These are phyloP conservation scores for Dichetophora obliterata DNA, from an alignment of 2,888 invertebrate genomes.

Conservation along the genomic window DNA sequence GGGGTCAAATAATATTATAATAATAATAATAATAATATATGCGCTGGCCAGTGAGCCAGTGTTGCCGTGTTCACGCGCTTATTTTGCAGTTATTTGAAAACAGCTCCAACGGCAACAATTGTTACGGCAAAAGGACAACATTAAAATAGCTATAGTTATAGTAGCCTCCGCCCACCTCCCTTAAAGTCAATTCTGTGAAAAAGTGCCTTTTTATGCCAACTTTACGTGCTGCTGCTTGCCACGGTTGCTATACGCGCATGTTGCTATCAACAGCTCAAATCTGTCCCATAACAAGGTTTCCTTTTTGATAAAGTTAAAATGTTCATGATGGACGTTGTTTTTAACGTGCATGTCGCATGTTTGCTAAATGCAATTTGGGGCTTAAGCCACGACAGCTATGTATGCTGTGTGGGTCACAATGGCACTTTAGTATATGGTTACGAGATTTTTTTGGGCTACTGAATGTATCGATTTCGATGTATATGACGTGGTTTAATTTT, in stretches of 20 bases:
- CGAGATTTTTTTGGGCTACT: neutral
- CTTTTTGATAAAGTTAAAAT: conserved; percentile 27
- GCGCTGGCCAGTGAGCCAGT: neutral
- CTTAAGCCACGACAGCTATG: neutral
- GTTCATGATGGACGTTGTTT: conserved; percentile 3
- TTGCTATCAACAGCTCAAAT: conserved; percentile 18
- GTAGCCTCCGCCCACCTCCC: neutral
- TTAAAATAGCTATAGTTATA: neutral
- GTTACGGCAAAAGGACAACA: neutral
- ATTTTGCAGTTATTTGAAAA: conserved; percentile 1
- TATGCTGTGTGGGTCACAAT: neutral
- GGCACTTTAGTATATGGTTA: neutral
- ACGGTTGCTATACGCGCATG: neutral
- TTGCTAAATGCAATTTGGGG: conserved; percentile 1
- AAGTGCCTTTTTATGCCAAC: neutral
- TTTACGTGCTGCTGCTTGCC: neutral
- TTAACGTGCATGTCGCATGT: conserved; percentile 26
- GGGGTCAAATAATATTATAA: neutral
- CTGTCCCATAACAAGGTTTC: conserved; percentile 27
- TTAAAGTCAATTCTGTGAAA: neutral
- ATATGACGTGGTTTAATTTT: neutral
- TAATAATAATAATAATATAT: neutral
- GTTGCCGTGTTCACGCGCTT: neutral
- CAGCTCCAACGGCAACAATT: neutral
- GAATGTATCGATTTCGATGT: neutral